phyloP scores from a whole-genome alignment of 2,888 invertebrate genomes.

The Patella depressa region DNA sequence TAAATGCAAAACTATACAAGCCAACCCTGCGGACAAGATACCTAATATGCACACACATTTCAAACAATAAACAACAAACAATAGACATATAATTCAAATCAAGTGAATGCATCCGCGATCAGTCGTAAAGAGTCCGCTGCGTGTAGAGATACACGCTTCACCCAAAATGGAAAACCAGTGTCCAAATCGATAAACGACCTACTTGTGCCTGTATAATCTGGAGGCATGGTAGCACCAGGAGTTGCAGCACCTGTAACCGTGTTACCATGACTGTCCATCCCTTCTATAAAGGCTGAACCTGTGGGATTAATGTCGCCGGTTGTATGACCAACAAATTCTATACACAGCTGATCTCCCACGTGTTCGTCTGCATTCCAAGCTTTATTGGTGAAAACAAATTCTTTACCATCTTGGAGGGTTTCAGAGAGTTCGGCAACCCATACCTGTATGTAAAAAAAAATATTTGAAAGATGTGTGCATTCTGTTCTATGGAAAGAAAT shows the following conservation, averaged over 20 bases:
- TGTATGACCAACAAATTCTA: slow-evolving; percentile 5
- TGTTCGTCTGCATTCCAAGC: slow-evolving; percentile 16
- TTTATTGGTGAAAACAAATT: slow-evolving; percentile 1
- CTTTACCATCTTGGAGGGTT: neutral
- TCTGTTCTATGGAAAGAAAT: too few species aligned
- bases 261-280: neutral
- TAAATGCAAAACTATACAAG: too few species aligned
- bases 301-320: neutral
- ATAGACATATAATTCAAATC: too few species aligned
- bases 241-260: neutral
- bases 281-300: neutral
- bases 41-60: too few species aligned
- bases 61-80: too few species aligned
- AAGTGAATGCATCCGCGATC: too few species aligned
- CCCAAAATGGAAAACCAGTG: neutral
- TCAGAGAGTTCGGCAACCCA: neutral
- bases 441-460: neutral
- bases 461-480: too few species aligned
- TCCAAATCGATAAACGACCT: neutral
- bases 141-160: neutral
- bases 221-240: neutral
- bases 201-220: neutral
- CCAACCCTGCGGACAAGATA: too few species aligned
- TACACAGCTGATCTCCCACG: slow-evolving; percentile 15
- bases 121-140: neutral